Conservation (phyloP, 2,113 vertebrate species). For the Podarcis raffonei region DNA sequence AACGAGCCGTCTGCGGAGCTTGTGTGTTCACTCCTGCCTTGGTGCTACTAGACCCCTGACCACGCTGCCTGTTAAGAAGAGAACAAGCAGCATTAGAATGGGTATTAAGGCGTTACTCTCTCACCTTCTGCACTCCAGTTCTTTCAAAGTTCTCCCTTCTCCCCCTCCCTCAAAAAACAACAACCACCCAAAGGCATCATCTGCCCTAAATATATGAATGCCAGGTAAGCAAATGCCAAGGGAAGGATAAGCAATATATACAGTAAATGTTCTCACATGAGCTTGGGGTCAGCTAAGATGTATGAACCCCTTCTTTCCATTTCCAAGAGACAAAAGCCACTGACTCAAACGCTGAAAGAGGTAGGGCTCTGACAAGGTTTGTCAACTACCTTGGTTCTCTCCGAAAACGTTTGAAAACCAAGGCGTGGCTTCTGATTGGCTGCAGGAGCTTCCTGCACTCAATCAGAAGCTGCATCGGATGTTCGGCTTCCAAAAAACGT, state of each 20-base stretch:
- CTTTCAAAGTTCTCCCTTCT: neutral
- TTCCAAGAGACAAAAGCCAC: neutral
- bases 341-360: neutral
- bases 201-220: neutral
- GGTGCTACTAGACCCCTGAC: neutral
- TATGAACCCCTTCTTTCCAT: neutral
- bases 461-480: too few species aligned
- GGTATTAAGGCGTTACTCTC: neutral
- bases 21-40: accelerated
- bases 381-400: too few species aligned
- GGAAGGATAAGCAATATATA: neutral
- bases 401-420: too few species aligned
- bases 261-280: neutral
- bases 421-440: too few species aligned
- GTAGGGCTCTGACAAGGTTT: too few species aligned
- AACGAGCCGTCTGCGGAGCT: accelerated
- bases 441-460: too few species aligned
- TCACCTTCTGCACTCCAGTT: too few species aligned
- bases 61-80: neutral
- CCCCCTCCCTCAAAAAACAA: neutral
- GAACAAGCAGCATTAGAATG: neutral
- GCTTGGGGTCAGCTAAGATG: neutral
- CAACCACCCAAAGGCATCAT: too few species aligned
- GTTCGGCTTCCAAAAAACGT: too few species aligned
- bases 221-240: neutral